Base-by-base conservation (phyloP, 2,797 vertebrate genomes). In the Poeciliopsis turneri region DNA sequence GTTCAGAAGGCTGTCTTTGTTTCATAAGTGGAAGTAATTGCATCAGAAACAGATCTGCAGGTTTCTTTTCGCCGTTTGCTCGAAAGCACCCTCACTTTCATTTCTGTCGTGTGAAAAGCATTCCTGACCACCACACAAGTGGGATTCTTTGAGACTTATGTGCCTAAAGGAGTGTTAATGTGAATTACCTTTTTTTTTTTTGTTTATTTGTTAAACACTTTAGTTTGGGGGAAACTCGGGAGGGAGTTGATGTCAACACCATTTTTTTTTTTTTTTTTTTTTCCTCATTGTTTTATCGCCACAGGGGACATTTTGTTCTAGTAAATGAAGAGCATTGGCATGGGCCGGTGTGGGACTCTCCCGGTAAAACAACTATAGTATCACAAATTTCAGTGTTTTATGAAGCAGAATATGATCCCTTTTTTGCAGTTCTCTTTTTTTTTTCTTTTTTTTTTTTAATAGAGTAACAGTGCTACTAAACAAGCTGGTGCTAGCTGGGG, bases 151-250 rank as follows among this genome's bases (percentile, higher is more conserved):
- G 90, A 94, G 92, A 95, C 92, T 90, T 93, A 93, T 89, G 95
- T 95, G 95, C 95, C 95, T 95, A 93, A 95, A 91, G 89, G 91
- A 93, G 90, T 86, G 90, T 89, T 89, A 84, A 83, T 74, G 82
- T 91, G 85, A 92, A 91, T 83, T 76, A 78, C 61, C 33, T 83
- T 36, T 86, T 75, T 45, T 9, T 43, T 75, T 71, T 30, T 30
- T 30, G 1, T 30, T 30, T 30, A 30, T 30, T 41, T 41, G 5
- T 25, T 25, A 12, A 55, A n/a, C 39, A 43, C 36, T 18, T 51
- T 13, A 15, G 59, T 79, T 45, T 75, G 51, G 36, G n/a, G 77
- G 53, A 0, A 25, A 53, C 28, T 76, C 18, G 2, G 76, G 10
- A 41, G 83, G 73, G 73, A 79, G 82, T 70, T 81, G 70, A 68